phyloP scores from a whole-genome alignment of 2,888 invertebrate genomes.

The Eucera pruinosa region DNA sequence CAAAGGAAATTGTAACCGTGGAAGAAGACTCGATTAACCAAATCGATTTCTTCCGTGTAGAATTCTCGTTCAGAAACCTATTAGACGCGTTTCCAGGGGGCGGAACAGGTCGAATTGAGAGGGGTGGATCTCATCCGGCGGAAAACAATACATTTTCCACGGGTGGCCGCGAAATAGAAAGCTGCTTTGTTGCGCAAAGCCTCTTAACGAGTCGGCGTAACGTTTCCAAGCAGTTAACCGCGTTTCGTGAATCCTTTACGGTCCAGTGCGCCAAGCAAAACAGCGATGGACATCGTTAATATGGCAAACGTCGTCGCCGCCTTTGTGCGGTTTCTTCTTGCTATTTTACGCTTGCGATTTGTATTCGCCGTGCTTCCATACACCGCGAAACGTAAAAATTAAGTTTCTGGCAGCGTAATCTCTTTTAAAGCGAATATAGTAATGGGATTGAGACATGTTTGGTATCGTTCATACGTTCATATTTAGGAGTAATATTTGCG shows the following conservation, averaged over 20 bases:
- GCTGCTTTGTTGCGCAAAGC: slow-evolving; percentile 51
- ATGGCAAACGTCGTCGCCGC: slow-evolving; percentile 1
- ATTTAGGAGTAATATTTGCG: too few relatives aligned
- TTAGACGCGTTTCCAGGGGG: slow-evolving; percentile 50
- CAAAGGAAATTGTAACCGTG: neutral
- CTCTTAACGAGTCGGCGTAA: slow-evolving; percentile 57
- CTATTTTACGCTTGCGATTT: slow-evolving; percentile 4
- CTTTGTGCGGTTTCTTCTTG: slow-evolving; percentile 18
- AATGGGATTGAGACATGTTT: too few relatives aligned
- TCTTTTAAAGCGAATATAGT: too few relatives aligned
- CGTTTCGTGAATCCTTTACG: slow-evolving; percentile 55
- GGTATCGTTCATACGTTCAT: neutral
- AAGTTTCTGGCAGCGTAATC: too few relatives aligned
- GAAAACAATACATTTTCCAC: slow-evolving; percentile 57
- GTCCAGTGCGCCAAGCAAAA: slow-evolving; percentile 7
- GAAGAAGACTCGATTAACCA: slow-evolving; percentile 10
- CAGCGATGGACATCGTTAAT: slow-evolving; percentile 18
- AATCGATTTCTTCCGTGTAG: slow-evolving; percentile 24
- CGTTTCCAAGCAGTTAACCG: slow-evolving; percentile 57
- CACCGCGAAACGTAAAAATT: too few relatives aligned
- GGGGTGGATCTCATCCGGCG: slow-evolving; percentile 30
- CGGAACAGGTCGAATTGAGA: neutral
- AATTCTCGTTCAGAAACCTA: slow-evolving; percentile 36
- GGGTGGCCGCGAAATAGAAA: slow-evolving; percentile 45
- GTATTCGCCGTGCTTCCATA: neutral